Evolutionary conservation across 53 echinoderm and acorn worm species (phyloP).

Genomic region (Holothuria scabra): DNA sequence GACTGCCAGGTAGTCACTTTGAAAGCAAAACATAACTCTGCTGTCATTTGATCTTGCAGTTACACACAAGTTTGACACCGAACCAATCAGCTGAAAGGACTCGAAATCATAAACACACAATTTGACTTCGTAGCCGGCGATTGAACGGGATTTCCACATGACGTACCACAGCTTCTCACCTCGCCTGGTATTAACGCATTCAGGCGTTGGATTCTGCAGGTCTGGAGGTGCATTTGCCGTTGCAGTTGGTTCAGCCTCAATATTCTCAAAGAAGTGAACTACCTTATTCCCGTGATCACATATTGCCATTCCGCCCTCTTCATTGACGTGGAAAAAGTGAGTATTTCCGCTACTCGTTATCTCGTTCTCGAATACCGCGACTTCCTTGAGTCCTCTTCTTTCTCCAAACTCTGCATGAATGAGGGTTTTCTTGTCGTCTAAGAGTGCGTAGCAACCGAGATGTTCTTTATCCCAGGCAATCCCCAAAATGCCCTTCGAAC

Average conservation of each 20-base stretch:
- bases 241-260: no score
- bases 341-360: no score
- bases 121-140: background rate
- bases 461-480: constrained; percentile 6
- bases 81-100: background rate
- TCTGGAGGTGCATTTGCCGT: no score
- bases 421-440: background rate
- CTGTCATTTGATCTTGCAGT: background rate
- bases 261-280: no score
- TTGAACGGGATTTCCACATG: background rate
- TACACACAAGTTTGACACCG: background rate
- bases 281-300: no score
- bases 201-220: no score
- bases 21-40: background rate
- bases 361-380: no score
- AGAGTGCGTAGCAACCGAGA: background rate
- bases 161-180: background rate
- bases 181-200: background rate
- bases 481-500: background rate
- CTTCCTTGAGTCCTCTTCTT: no score
- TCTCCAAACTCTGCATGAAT: no score
- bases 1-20: background rate
- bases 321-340: background rate
- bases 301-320: no score
- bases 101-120: background rate